A percentile compares a stretch with the other conserved stretches of the same genome.
Conservation (phyloP, 2,113 vertebrate species). For the Syngnathoides biaculeatus region DNA sequence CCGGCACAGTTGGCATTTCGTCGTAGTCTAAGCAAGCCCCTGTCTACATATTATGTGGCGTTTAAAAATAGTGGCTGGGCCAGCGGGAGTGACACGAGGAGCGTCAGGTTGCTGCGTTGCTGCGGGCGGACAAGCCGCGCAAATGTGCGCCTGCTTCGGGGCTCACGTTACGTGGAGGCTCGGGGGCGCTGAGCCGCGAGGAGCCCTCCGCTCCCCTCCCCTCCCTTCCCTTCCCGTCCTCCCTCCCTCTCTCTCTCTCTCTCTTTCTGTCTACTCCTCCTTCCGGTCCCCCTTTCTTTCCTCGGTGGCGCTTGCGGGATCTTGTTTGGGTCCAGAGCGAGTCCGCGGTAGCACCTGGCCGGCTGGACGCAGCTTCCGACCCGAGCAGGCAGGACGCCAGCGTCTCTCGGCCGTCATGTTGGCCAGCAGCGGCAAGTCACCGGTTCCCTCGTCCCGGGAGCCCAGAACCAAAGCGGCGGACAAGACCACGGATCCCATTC, state of each 20-base stretch:
- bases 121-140: slow-evolving; percentile 1
- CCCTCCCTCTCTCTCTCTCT: background rate
- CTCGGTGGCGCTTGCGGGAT: background rate
- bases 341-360: slow-evolving; percentile 30
- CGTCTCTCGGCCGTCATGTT: slow-evolving; percentile 44
- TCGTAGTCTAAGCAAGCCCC: background rate
- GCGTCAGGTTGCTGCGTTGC: slow-evolving; percentile 10
- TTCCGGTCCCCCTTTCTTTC: background rate
- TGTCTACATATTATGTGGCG: background rate
- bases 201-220: background rate
- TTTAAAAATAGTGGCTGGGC: slow-evolving; percentile 6
- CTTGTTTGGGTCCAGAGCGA: slow-evolving; percentile 12
- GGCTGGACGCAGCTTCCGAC: background rate
- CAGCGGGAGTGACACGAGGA: background rate
- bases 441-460: slow-evolving; percentile 29
- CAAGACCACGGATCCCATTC: slow-evolving; percentile 54
- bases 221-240: background rate
- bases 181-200: background rate
- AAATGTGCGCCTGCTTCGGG: slow-evolving; percentile 11
- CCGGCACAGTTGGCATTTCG: background rate
- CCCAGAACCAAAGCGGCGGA: slow-evolving; percentile 29
- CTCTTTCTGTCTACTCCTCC: background rate
- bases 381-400: background rate
- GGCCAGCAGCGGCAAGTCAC: slow-evolving; percentile 50
- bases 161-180: slow-evolving; percentile 3